Percentiles rank a stretch among this genome's conserved stretches.
Evolutionary conservation across 2,113 vertebrate species (phyloP).

Genomic region (Excalfactoria chinensis): DNA sequence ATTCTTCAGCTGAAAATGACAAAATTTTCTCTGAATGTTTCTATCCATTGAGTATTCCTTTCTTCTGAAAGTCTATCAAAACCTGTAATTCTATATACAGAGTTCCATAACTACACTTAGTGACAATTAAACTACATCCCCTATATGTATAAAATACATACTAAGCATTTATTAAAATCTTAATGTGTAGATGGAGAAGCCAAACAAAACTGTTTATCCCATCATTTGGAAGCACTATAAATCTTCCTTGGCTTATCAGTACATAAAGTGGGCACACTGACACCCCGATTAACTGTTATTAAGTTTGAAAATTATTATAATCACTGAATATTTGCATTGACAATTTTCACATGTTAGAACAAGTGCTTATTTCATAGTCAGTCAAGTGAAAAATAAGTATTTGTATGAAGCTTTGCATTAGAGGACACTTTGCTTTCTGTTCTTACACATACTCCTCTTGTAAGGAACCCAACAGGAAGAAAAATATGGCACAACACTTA

Average conservation of each 20-base stretch:
- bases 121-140: not conserved
- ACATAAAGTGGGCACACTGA: not conserved
- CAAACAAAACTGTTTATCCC: not conserved
- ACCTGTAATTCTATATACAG: not conserved
- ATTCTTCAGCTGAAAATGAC: not conserved
- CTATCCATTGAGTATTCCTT: not conserved
- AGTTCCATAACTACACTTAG: not conserved
- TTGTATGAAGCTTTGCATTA: not conserved
- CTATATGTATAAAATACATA: not conserved
- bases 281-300: not conserved
- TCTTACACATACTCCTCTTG: not conserved
- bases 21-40: not conserved
- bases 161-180: not conserved
- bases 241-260: not conserved
- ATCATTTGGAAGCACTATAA: not conserved
- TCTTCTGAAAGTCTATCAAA: not conserved
- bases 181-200: not conserved
- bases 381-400: not conserved
- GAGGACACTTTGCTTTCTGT: not conserved
- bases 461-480: not conserved
- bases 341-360: not conserved
- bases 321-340: not conserved
- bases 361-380: not conserved
- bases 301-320: not conserved
- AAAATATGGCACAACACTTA: not conserved